Evolutionary conservation across 1,140 invertebrate species (phyloP).

Genomic region (Drosophila kohkoa): DNA sequence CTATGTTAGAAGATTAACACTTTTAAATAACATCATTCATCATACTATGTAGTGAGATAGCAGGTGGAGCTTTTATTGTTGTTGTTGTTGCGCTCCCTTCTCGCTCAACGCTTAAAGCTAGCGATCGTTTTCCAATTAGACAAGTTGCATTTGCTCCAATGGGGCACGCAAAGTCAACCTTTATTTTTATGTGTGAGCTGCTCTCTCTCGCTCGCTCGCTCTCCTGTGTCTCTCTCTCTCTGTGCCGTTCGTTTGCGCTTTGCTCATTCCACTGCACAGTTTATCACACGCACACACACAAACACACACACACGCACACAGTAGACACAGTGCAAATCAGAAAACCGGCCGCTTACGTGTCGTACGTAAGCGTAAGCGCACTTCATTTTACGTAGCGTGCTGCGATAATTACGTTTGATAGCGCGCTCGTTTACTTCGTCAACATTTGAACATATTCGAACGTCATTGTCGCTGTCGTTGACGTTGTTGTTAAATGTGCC

Average conservation of each 20-base stretch:
- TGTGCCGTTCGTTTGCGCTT: constrained; percentile 4
- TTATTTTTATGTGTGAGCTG: neutral
- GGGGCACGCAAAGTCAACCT: constrained; percentile 31
- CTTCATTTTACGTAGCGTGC: constrained; percentile 53
- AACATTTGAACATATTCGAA: constrained; percentile 19
- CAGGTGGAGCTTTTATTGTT: constrained; percentile 1
- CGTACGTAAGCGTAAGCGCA: constrained; percentile 46
- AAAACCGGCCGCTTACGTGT: constrained; percentile 57
- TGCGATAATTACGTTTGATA: constrained; percentile 51
- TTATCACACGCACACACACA: constrained; percentile 17
- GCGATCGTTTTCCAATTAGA: constrained; percentile 18
- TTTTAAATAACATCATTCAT: constrained; percentile 21
- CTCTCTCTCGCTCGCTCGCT: constrained; percentile 7
- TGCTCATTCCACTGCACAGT: constrained; percentile 11
- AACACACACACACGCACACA: neutral
- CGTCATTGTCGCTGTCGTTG: constrained; percentile 9
- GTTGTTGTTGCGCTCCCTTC: neutral
- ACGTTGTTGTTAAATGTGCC: constrained; percentile 43
- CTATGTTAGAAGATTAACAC: constrained; percentile 18
- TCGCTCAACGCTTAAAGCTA: neutral
- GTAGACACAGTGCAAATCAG: constrained; percentile 8
- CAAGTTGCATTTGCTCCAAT: constrained; percentile 19
- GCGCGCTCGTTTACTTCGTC: constrained; percentile 27
- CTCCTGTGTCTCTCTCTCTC: neutral
- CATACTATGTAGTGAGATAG: neutral